Conservation (phyloP, 2,797 vertebrate genomes). For the Hoplostethus mediterraneus region DNA sequence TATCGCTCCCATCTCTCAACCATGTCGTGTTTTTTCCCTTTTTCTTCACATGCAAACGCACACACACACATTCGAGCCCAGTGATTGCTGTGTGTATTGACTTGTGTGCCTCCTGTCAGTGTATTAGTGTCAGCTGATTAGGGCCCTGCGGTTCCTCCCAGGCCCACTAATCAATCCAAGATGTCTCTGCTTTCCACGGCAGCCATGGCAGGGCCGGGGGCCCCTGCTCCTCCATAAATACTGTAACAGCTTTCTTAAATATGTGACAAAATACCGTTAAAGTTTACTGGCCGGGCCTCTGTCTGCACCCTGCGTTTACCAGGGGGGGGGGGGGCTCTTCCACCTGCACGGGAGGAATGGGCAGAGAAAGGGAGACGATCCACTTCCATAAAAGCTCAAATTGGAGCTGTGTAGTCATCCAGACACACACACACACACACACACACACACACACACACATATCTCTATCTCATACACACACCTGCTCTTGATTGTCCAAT, state of each 20-base stretch:
- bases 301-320: conserved; percentile 28
- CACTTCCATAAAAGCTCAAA: conserved; percentile 24
- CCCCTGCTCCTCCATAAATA: conserved; percentile 60
- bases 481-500: conserved; percentile 75
- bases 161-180: conserved; percentile 66
- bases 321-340: conserved; percentile 31
- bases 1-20: too few relatives aligned
- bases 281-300: conserved; percentile 56
- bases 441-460: conserved; percentile 5
- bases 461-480: conserved; percentile 46
- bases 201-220: conserved; percentile 6
- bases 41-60: background rate
- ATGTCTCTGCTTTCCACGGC: conserved; percentile 42
- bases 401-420: background rate
- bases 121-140: conserved; percentile 23
- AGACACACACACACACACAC: conserved; percentile 13
- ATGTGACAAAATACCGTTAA: conserved; percentile 66
- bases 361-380: background rate
- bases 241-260: conserved; percentile 70
- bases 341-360: conserved; percentile 48
- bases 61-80: background rate
- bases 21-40: too few relatives aligned
- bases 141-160: conserved; percentile 15
- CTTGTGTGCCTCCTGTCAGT: conserved; percentile 9
- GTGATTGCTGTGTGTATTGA: background rate